These are phyloP conservation scores for Anas platyrhynchos DNA, from an alignment of 2,113 vertebrate genomes.

Conservation along the genomic window DNA sequence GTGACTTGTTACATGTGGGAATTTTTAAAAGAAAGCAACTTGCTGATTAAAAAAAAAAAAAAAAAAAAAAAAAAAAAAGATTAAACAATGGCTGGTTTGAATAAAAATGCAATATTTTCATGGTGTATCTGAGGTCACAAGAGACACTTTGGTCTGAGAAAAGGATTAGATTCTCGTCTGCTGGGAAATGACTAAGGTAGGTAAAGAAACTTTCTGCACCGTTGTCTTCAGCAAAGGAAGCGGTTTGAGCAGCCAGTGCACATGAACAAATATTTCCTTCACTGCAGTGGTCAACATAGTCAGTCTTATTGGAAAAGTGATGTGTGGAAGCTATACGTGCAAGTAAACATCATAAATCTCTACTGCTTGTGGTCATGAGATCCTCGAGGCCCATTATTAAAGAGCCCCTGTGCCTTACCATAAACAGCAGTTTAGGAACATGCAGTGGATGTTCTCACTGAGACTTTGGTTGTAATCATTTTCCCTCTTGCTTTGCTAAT, in stretches of 20 bases:
- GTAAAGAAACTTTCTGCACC: neutral
- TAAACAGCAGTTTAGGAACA: neutral
- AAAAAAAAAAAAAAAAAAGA: neutral
- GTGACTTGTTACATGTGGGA: slow-evolving; percentile 19
- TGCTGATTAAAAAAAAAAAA: slow-evolving; percentile 26
- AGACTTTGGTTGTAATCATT: neutral
- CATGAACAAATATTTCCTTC: neutral
- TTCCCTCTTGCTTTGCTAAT: neutral
- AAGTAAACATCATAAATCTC: neutral
- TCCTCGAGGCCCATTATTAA: neutral
- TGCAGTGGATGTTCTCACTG: neutral
- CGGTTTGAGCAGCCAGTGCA: neutral
- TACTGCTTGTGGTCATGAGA: neutral
- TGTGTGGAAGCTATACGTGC: neutral
- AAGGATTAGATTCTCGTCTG: slow-evolving; percentile 16
- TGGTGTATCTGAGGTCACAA: neutral
- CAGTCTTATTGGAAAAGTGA: neutral
- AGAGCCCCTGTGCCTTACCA: neutral
- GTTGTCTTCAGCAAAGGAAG: neutral
- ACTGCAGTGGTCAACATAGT: neutral
- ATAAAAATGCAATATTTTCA: neutral
- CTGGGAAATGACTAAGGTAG: neutral
- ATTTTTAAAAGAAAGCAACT: slow-evolving; percentile 37
- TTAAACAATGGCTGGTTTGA: slow-evolving; percentile 36
- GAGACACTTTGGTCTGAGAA: neutral